Percentiles rank a stretch among this genome's conserved stretches.
These are phyloP conservation scores for Samia ricini DNA, from an alignment of 1,140 invertebrate species.

Conservation along the genomic window DNA sequence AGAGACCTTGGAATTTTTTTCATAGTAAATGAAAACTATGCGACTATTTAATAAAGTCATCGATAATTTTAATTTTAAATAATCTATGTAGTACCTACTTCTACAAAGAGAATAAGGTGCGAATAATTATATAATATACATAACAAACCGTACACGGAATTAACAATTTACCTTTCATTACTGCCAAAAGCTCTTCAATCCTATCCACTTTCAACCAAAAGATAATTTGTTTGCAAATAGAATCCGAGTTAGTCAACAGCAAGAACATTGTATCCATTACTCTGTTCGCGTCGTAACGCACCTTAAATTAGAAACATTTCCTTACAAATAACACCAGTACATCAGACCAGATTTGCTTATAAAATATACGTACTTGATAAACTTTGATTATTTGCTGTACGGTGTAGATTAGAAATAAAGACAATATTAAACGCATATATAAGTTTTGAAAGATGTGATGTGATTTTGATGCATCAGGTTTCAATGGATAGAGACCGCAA, in stretches of 20 bases:
- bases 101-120: background rate
- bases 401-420: constrained; percentile 37
- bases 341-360: constrained; percentile 3
- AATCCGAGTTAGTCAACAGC: constrained; percentile 49
- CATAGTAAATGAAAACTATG: no score
- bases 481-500: constrained; percentile 40
- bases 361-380: constrained; percentile 35
- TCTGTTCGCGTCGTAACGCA: background rate
- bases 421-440: constrained; percentile 36
- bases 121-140: background rate
- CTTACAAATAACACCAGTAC: no score
- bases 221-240: constrained; percentile 49
- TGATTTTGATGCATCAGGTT: constrained; percentile 24
- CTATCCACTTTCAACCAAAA: constrained; percentile 34
- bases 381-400: constrained; percentile 46
- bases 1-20: no score
- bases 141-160: background rate
- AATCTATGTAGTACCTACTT: no score
- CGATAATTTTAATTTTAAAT: no score
- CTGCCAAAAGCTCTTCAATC: constrained; percentile 42
- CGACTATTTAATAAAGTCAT: no score
- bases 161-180: constrained; percentile 39
- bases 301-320: constrained; percentile 13
- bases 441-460: constrained; percentile 31
- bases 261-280: constrained; percentile 34